Evolutionary conservation across 2,797 vertebrate genomes (phyloP), one percentile per base, ranked within the genome.

Genomic region (Leptodactylus fallax): DNA sequence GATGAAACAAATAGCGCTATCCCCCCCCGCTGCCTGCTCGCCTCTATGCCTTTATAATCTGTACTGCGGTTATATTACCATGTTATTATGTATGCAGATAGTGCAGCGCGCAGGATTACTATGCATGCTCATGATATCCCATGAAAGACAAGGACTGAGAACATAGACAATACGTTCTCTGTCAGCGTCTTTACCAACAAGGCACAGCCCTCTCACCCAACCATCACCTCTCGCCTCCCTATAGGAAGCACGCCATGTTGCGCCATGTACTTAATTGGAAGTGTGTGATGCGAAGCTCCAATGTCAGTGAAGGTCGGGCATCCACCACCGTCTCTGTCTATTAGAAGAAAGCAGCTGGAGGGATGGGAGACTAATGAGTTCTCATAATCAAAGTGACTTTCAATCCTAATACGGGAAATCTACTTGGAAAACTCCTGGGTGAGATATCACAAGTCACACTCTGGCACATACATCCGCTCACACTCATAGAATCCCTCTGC

Each of bases 291-390:
- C 56, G 45, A 21, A 27, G n/a, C 71, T 9, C 36, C 76, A 88
- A 78, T 45, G 78, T 81, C 78, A 81, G 51, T 36, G 25, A 88
- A 88, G 87, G 87, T 88, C 83, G 65, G 58, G 19, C 82, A 65
- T 60, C 77, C 58, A 58, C 56, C 81, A 74, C 25, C 65, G 19
- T 55, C 74, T 69, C 27, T 53, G 36, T 85, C 74, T 81, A 88
- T 67, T 85, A 88, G 7, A 80, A 71, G 9, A 61, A 67, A 85
- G 78, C 77, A 65, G 56, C 87, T 85, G 83, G 77, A 88, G 45
- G 69, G 51, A 65, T 85, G 58, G 74, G 19, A 67, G 87, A 81
- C 83, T 88, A 88, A 88, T 85, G 87, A 85, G 67, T 81, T 88
- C 55, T 56, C 71, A 74, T 77, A 76, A 85, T 85, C 78, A 85